phyloP scores from a whole-genome alignment of 2,888 invertebrate genomes.

The Zygogramma bicolorata region DNA sequence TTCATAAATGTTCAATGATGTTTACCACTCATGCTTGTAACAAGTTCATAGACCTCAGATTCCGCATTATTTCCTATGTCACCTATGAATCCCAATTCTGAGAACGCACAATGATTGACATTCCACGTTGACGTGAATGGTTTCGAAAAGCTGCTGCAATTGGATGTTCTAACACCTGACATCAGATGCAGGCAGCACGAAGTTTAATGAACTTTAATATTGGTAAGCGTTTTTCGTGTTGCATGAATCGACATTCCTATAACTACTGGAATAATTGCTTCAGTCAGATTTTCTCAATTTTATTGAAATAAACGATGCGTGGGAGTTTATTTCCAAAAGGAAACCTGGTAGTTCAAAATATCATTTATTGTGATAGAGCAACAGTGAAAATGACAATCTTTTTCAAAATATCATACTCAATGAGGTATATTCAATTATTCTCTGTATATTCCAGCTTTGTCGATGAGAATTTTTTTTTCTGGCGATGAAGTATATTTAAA shows the following conservation, averaged over 20 bases:
- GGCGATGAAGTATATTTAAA: no score
- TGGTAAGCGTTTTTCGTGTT: constrained; percentile 5
- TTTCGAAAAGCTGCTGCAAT: constrained; percentile 25
- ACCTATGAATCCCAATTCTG: constrained; percentile 26
- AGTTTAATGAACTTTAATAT: not conserved
- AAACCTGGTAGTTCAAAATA: no score
- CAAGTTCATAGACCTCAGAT: constrained; percentile 28
- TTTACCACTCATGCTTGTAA: no score
- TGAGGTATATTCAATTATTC: no score
- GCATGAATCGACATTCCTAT: not conserved
- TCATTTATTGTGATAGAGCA: no score
- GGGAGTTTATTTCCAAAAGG: not conserved
- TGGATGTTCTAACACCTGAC: constrained; percentile 34
- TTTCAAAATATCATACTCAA: no score
- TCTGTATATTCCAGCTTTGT: no score
- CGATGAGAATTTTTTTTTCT: no score
- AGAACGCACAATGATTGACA: constrained; percentile 26
- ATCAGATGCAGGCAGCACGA: not conserved
- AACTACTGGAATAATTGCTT: not conserved
- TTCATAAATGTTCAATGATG: no score
- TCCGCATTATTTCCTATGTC: constrained; percentile 29
- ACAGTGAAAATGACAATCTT: no score
- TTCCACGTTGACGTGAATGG: constrained; percentile 15
- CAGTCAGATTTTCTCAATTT: not conserved
- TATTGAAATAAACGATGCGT: not conserved